Percentiles rank a stretch among this genome's conserved stretches.
These are phyloP conservation scores for Drosophila saltans DNA, from an alignment of 1,140 invertebrate species.

Conservation along the genomic window DNA sequence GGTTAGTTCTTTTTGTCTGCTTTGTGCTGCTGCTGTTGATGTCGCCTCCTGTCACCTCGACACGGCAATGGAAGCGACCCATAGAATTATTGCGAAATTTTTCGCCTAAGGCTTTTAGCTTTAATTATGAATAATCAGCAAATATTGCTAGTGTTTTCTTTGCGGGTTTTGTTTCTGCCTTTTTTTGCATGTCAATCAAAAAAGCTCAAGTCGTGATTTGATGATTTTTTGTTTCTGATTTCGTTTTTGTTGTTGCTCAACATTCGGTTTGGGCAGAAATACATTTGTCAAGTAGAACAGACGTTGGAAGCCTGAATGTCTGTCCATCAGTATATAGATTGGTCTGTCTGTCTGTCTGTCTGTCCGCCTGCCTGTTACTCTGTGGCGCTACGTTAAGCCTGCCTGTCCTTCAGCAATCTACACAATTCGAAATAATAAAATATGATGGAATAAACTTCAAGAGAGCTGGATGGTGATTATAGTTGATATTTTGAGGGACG, in stretches of 20 bases:
- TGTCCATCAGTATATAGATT: constrained; percentile 40
- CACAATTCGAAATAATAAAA: constrained; percentile 1
- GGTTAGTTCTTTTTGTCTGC: constrained; percentile 36
- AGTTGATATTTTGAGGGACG: neutral
- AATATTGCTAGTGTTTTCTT: constrained; percentile 40
- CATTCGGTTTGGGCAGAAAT: constrained; percentile 45
- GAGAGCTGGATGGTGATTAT: neutral
- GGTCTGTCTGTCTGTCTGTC: constrained; percentile 31
- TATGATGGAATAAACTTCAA: neutral
- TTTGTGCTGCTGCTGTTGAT: constrained; percentile 11
- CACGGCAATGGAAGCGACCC: constrained; percentile 8
- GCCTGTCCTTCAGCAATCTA: constrained; percentile 55
- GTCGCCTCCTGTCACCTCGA: constrained; percentile 46
- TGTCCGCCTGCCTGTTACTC: constrained; percentile 23
- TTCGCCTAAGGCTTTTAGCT: constrained; percentile 57
- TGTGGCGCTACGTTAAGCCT: constrained; percentile 43
- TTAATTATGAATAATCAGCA: constrained; percentile 79
- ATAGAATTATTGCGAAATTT: constrained; percentile 75
- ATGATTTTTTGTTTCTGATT: constrained; percentile 60
- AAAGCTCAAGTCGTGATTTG: constrained; percentile 76
- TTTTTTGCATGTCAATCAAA: constrained; percentile 78
- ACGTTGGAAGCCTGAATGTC: constrained; percentile 44
- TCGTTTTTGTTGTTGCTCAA: constrained; percentile 32
- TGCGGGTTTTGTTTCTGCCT: constrained; percentile 40
- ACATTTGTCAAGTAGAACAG: constrained; percentile 73